Conservation (phyloP, 2,888 invertebrate genomes). For the Cheilosia scutellata region DNA sequence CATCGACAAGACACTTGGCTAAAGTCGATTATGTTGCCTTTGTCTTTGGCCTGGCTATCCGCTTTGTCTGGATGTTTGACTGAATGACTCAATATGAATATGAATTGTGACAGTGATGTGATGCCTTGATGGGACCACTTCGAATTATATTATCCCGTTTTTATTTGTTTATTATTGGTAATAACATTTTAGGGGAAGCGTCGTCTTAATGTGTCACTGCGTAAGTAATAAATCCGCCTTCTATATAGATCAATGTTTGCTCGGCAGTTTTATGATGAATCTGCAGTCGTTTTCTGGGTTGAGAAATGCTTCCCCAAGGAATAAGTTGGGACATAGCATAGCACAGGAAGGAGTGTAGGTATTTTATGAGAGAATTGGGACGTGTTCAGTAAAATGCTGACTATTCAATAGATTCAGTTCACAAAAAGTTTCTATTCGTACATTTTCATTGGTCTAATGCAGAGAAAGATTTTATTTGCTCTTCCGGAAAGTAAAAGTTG, state of each 20-base stretch:
- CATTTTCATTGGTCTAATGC: not conserved
- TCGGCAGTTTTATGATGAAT: slow-evolving; percentile 40
- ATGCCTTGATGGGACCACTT: slow-evolving; percentile 41
- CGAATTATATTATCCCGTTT: slow-evolving; percentile 41
- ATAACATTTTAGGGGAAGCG: slow-evolving; percentile 44
- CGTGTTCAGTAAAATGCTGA: slow-evolving; percentile 18
- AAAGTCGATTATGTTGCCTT: not conserved
- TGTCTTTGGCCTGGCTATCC: not conserved
- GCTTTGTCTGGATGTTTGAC: not conserved
- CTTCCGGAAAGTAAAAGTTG: too few species aligned
- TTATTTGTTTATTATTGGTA: slow-evolving; percentile 42
- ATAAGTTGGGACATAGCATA: not conserved
- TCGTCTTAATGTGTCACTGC: slow-evolving; percentile 33
- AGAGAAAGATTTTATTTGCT: not conserved
- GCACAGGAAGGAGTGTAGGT: slow-evolving; percentile 15
- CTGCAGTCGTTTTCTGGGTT: slow-evolving; percentile 10
- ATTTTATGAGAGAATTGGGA: slow-evolving; percentile 14
- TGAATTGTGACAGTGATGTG: slow-evolving; percentile 46
- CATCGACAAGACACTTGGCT: not conserved
- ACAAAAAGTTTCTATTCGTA: not conserved
- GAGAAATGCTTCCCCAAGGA: slow-evolving; percentile 1
- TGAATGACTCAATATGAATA: slow-evolving; percentile 30
- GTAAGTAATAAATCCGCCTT: slow-evolving; percentile 37
- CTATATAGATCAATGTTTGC: slow-evolving; percentile 24
- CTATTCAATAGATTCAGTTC: slow-evolving; percentile 14